These are phyloP conservation scores for Masnerella sp. DNA, from an alignment of 2,888 invertebrate species.

Conservation along the genomic window DNA sequence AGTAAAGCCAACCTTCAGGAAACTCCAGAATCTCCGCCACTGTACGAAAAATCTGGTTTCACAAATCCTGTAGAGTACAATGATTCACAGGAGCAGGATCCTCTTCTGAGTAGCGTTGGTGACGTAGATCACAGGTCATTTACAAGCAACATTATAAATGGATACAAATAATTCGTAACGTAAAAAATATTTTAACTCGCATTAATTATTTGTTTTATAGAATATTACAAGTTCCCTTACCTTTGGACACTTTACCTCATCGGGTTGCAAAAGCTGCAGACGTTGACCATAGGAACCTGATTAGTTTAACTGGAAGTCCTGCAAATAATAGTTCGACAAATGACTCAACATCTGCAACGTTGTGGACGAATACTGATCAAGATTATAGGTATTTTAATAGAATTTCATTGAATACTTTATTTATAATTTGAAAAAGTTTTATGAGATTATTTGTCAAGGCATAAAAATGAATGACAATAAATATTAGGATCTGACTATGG, in stretches of 20 bases:
- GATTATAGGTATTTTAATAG: slow-evolving; percentile 77
- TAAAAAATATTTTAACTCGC: too few relatives aligned
- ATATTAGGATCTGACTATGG: too few relatives aligned
- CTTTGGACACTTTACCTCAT: slow-evolving; percentile 72
- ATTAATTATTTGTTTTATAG: too few relatives aligned
- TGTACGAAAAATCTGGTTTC: slow-evolving; percentile 82
- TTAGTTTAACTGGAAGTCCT: slow-evolving; percentile 88
- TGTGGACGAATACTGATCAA: slow-evolving; percentile 74
- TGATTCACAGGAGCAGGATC: slow-evolving; percentile 78
- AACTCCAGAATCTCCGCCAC: slow-evolving; percentile 84
- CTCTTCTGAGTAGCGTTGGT: slow-evolving; percentile 72
- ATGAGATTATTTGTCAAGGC: not conserved
- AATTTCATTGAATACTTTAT: slow-evolving; percentile 35
- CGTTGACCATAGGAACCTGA: slow-evolving; percentile 90
- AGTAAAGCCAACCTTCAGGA: slow-evolving; percentile 75
- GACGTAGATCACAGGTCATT: slow-evolving; percentile 75
- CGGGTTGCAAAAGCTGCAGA: slow-evolving; percentile 79
- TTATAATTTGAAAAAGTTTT: not conserved
- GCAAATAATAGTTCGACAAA: slow-evolving; percentile 73
- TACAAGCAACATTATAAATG: slow-evolving; percentile 11
- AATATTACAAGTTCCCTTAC: slow-evolving; percentile 72
- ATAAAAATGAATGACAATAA: not conserved
- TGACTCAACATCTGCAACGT: slow-evolving; percentile 62
- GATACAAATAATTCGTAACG: too few relatives aligned
- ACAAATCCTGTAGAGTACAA: slow-evolving; percentile 82